Evolutionary conservation across 2,113 vertebrate genomes (phyloP).

Genomic region (Phocoena sinus): DNA sequence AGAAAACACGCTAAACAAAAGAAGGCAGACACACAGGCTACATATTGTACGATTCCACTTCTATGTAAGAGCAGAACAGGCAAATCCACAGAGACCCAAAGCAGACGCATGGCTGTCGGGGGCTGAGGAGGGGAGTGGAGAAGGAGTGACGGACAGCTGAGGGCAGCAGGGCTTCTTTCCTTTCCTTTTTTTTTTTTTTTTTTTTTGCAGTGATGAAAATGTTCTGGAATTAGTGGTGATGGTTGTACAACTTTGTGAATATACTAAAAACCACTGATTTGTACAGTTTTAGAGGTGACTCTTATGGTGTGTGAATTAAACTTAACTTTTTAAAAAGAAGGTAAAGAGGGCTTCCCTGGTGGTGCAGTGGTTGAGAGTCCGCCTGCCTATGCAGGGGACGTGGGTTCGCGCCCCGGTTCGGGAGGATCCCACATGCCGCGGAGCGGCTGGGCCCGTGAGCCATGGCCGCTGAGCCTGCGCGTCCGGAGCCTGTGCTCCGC

Average conservation of each 20-base stretch:
- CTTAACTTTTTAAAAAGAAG: neutral
- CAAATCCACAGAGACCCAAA: neutral
- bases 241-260: neutral
- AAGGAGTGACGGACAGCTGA: too few species aligned
- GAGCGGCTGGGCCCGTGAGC: too few species aligned
- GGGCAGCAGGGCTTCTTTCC: neutral
- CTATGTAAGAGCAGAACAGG: rapidly evolving
- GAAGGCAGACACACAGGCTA: neutral
- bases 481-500: too few species aligned
- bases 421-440: too few species aligned
- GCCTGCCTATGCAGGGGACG: too few species aligned
- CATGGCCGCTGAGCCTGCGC: too few species aligned
- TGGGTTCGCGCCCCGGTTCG: too few species aligned
- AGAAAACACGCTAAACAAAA: neutral
- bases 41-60: rapidly evolving
- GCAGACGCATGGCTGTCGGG: rapidly evolving
- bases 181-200: too few species aligned
- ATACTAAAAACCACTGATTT: neutral
- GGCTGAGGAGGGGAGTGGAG: rapidly evolving
- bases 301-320: neutral
- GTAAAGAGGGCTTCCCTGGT: too few species aligned
- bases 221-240: neutral
- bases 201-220: neutral
- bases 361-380: too few species aligned
- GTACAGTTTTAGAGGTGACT: neutral